phyloP scores from a whole-genome alignment of 2,888 invertebrate genomes.

The Drosophila demipolita region DNA sequence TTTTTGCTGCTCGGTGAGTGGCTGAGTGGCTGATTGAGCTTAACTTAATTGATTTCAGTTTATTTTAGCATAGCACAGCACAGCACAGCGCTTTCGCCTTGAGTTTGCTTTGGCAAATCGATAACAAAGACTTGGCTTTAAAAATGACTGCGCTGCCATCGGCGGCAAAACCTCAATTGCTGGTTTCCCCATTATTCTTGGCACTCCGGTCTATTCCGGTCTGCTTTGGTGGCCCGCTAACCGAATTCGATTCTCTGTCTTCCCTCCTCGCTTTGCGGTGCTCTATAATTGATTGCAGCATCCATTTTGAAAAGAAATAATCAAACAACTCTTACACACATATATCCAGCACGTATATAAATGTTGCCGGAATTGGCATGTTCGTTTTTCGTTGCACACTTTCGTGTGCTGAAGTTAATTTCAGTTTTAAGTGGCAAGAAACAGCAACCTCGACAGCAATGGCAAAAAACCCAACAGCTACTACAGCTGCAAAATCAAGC shows the following conservation, averaged over 20 bases:
- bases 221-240: slow-evolving; percentile 34
- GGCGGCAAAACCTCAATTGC: slow-evolving; percentile 50
- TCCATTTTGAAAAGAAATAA: slow-evolving; percentile 77
- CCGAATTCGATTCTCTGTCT: slow-evolving; percentile 43
- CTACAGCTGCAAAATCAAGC: slow-evolving; percentile 46
- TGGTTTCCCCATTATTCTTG: slow-evolving; percentile 59
- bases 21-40: slow-evolving; percentile 41
- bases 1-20: background rate
- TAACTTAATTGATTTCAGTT: slow-evolving; percentile 78
- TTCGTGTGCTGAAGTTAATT: slow-evolving; percentile 71
- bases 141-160: slow-evolving; percentile 38
- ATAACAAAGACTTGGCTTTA: slow-evolving; percentile 70
- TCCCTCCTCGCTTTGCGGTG: slow-evolving; percentile 41
- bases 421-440: slow-evolving; percentile 65
- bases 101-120: slow-evolving; percentile 49
- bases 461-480: slow-evolving; percentile 26
- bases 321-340: slow-evolving; percentile 55
- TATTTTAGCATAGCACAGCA: slow-evolving; percentile 67
- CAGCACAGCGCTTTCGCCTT: slow-evolving; percentile 41
- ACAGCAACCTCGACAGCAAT: slow-evolving; percentile 14
- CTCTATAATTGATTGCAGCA: slow-evolving; percentile 74
- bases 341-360: slow-evolving; percentile 12
- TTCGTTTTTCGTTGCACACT: slow-evolving; percentile 61
- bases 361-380: slow-evolving; percentile 37
- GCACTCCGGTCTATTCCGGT: slow-evolving; percentile 3